Percentiles rank a stretch among this genome's conserved stretches.
Conservation (phyloP, 2,888 invertebrate genomes). For the Electrophaes corylata region DNA sequence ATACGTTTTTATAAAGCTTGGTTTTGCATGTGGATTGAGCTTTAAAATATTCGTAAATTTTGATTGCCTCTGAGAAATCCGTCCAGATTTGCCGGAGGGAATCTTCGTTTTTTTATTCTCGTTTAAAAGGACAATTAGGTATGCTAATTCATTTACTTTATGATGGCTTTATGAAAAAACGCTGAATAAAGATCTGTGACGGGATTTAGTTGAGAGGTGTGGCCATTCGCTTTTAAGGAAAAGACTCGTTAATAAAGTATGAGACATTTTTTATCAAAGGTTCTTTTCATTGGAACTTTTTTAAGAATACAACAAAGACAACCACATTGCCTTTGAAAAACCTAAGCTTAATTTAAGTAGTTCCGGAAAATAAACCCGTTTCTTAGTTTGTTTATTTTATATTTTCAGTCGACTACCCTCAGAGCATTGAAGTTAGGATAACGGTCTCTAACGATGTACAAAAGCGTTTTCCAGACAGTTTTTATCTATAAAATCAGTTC, state of each 20-base stretch:
- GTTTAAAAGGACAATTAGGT: conserved; percentile 76
- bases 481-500: conserved; percentile 49
- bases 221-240: conserved; percentile 40
- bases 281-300: conserved; percentile 13
- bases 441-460: conserved; percentile 22
- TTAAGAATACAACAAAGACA: neutral
- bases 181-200: conserved; percentile 63
- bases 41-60: conserved; percentile 74
- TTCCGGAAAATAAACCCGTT: conserved; percentile 4
- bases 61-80: conserved; percentile 75
- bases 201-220: conserved; percentile 55
- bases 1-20: conserved; percentile 53
- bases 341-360: conserved; percentile 10
- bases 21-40: conserved; percentile 69
- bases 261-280: conserved; percentile 23
- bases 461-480: conserved; percentile 28
- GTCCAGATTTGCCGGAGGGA: conserved; percentile 60
- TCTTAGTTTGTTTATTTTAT: neutral
- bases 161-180: conserved; percentile 67
- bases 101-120: conserved; percentile 71
- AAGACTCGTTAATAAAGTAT: conserved; percentile 18
- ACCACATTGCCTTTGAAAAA: conserved; percentile 10
- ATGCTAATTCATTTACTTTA: conserved; percentile 80
- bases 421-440: conserved; percentile 12
- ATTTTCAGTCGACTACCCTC: conserved; percentile 9